These are phyloP conservation scores for Lithobius niger DNA, from an alignment of 1,140 invertebrate genomes.

Conservation along the genomic window DNA sequence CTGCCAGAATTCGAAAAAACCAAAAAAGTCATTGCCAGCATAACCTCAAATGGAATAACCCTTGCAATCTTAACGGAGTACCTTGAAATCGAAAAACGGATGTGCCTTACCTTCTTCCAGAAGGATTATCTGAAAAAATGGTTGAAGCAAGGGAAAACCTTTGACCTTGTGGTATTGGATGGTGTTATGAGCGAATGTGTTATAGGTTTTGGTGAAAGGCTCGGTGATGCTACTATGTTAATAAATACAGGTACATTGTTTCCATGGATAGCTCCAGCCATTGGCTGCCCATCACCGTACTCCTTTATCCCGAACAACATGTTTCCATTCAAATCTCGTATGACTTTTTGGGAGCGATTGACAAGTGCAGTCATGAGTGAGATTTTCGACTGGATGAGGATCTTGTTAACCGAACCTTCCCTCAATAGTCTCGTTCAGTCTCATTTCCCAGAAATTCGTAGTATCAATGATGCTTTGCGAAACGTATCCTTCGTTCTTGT, in stretches of 20 bases:
- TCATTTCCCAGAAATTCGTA: neutral
- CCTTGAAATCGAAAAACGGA: neutral
- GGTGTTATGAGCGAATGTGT: neutral
- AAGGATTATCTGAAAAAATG: neutral
- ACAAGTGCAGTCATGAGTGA: neutral
- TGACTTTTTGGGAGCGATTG: conserved; percentile 1
- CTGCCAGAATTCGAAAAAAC: neutral
- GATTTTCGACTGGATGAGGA: neutral
- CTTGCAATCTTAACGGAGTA: neutral
- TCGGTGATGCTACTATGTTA: neutral
- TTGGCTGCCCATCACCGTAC: neutral
- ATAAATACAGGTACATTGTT: neutral
- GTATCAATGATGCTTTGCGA: neutral
- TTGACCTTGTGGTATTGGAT: neutral
- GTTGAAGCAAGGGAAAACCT: neutral
- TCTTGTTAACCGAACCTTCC: neutral
- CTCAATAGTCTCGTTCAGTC: neutral
- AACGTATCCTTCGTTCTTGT: neutral
- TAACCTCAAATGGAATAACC: neutral
- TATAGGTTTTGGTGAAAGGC: neutral
- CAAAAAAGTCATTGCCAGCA: neutral
- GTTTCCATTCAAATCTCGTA: neutral
- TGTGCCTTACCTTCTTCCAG: neutral
- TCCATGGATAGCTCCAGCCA: neutral
- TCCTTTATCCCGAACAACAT: neutral